These are phyloP conservation scores for Meleagris gallopavo DNA, from an alignment of 2,113 vertebrate genomes.

Conservation along the genomic window DNA sequence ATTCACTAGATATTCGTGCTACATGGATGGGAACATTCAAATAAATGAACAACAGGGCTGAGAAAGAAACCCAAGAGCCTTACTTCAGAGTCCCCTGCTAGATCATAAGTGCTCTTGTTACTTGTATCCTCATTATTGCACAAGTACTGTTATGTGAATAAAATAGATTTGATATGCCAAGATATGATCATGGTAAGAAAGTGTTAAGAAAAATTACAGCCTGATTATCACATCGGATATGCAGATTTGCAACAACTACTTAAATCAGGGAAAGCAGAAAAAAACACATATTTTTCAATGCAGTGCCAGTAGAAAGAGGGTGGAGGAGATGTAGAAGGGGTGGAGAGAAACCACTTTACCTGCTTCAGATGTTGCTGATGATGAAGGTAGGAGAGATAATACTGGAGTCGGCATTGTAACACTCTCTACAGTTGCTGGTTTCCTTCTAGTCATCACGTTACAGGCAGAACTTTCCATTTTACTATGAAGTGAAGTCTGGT, in stretches of 20 bases:
- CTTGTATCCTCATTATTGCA: neutral
- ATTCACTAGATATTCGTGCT: neutral
- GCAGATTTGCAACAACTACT: neutral
- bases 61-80: neutral
- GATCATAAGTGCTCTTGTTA: neutral
- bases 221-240: neutral
- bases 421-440: conserved; percentile 76
- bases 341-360: conserved; percentile 58
- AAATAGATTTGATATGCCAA: neutral
- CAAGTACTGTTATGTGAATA: neutral
- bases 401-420: conserved; percentile 73
- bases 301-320: neutral
- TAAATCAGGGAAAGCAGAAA: neutral
- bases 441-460: conserved; percentile 81
- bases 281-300: neutral
- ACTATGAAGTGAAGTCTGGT: conserved; percentile 76
- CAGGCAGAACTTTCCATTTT: conserved; percentile 79
- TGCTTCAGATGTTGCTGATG: conserved; percentile 77
- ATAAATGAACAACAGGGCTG: neutral
- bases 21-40: neutral
- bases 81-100: neutral
- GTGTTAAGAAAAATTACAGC: neutral
- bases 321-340: neutral
- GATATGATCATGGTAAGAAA: neutral
- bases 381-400: conserved; percentile 80